Percentiles rank a stretch among this genome's conserved stretches.
Conservation (phyloP, 2,113 vertebrate species). For the Corythaeola cristata region DNA sequence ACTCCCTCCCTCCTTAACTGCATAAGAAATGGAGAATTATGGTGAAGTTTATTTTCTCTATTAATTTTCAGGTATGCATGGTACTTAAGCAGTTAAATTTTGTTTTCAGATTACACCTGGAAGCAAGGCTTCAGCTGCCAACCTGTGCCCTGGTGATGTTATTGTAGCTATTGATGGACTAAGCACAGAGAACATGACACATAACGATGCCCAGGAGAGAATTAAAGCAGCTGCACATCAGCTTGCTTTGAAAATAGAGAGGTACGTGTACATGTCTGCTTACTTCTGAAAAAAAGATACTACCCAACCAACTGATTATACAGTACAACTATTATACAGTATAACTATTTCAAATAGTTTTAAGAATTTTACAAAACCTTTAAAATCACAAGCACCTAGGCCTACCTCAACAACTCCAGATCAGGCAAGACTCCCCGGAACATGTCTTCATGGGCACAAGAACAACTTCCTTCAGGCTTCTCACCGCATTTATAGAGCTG, state of each 20-base stretch:
- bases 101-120: slow-evolving; percentile 89
- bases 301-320: background rate
- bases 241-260: slow-evolving; percentile 90
- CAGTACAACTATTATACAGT: background rate
- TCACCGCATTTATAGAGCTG: background rate
- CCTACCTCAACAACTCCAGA: background rate
- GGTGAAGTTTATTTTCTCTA: background rate
- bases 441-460: background rate
- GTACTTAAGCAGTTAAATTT: background rate
- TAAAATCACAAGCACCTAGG: background rate
- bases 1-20: background rate
- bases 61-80: background rate
- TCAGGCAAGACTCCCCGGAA: background rate
- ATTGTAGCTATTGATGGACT: slow-evolving; percentile 92
- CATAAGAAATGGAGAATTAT: background rate
- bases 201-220: slow-evolving; percentile 92
- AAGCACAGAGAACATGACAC: slow-evolving; percentile 87
- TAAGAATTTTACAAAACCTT: background rate
- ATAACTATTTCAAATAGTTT: background rate
- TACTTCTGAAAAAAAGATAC: background rate
- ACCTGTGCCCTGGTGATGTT: slow-evolving; percentile 89
- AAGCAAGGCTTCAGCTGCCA: slow-evolving; percentile 89
- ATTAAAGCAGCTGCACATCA: slow-evolving; percentile 88
- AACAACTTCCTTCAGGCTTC: background rate
- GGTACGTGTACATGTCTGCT: slow-evolving; percentile 68